Evolutionary conservation across 2,797 vertebrate species (phyloP).

Genomic region (Coendou prehensilis): DNA sequence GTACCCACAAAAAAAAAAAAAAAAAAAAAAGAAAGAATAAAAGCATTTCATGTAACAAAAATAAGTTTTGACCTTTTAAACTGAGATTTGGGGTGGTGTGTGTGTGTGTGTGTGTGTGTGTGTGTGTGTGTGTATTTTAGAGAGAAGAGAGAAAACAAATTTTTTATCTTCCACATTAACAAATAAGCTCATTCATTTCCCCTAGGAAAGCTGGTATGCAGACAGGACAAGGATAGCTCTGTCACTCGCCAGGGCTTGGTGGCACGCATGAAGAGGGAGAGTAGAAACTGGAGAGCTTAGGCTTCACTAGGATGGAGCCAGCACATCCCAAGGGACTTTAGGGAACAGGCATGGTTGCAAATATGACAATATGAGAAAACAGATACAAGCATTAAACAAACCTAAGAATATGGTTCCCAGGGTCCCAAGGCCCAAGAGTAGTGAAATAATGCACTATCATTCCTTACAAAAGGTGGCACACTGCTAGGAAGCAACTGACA

Average conservation of each 20-base stretch:
- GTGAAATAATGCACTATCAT: background rate
- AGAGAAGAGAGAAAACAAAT: background rate
- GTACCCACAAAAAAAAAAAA: too few species aligned
- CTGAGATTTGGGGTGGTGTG: background rate
- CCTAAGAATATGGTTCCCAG: background rate
- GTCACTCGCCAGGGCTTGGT: background rate
- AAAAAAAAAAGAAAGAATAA: constrained; percentile 48
- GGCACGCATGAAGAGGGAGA: background rate
- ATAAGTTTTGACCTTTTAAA: constrained; percentile 16
- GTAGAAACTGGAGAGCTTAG: background rate
- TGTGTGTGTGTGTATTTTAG: background rate
- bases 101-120: background rate
- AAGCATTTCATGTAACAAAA: constrained; percentile 39
- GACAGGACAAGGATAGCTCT: background rate
- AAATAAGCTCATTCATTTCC: background rate
- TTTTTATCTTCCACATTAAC: background rate
- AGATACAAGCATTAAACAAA: background rate
- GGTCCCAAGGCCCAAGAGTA: background rate
- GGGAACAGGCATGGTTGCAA: background rate
- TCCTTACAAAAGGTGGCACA: background rate
- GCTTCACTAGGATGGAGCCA: background rate
- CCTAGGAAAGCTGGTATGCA: too few species aligned
- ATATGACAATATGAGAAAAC: background rate
- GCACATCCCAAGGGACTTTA: background rate
- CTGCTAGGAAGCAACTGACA: background rate